A percentile compares a stretch with the other conserved stretches of the same genome.
Conservation (phyloP, 2,888 invertebrate species). For the Anodontia alba region DNA sequence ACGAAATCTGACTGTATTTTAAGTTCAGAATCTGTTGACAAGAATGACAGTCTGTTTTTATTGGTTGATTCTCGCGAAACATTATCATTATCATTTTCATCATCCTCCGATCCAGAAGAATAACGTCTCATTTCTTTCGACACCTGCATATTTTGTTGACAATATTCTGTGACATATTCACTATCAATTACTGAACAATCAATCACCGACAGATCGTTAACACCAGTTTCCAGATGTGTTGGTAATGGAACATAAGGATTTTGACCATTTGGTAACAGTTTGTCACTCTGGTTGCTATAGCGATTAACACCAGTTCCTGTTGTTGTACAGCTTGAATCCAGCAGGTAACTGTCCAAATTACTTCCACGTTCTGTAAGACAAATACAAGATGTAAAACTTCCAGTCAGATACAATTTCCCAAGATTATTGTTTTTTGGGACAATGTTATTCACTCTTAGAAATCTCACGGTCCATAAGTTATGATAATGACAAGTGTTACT, state of each 20-base stretch:
- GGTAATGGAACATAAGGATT: constrained; percentile 47
- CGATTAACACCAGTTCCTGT: constrained; percentile 60
- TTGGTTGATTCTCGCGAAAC: constrained; percentile 50
- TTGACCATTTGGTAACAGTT: constrained; percentile 62
- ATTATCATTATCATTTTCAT: constrained; percentile 49
- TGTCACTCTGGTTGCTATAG: constrained; percentile 63
- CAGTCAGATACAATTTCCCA: neutral
- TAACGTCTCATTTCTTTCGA: constrained; percentile 69
- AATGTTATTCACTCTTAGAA: no score
- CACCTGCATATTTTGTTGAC: constrained; percentile 69
- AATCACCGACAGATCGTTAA: constrained; percentile 78
- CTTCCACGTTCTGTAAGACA: constrained; percentile 62
- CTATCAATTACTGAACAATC: constrained; percentile 83
- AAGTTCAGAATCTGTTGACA: constrained; percentile 74
- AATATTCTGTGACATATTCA: constrained; percentile 80
- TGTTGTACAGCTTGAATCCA: constrained; percentile 63
- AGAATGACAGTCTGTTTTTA: constrained; percentile 69
- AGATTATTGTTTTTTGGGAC: neutral
- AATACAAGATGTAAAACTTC: no score
- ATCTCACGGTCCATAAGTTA: no score
- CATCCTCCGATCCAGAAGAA: constrained; percentile 70
- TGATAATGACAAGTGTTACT: no score
- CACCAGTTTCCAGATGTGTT: constrained; percentile 62
- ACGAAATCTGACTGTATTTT: constrained; percentile 59
- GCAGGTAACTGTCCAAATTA: constrained; percentile 65